Evolutionary conservation across 2,888 invertebrate species (phyloP).

Genomic region (Morpho deidamia): DNA sequence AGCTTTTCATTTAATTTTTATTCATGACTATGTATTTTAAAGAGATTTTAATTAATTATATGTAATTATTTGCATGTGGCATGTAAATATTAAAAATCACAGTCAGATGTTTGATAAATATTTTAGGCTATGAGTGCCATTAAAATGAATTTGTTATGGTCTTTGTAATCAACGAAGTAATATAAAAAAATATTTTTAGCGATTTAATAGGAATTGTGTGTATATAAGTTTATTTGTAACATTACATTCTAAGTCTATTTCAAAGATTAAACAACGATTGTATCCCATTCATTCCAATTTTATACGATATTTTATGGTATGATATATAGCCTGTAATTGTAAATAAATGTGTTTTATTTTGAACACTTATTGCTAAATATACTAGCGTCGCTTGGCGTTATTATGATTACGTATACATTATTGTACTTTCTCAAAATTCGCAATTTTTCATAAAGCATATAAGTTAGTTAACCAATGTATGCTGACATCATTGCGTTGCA

Average conservation of each 20-base stretch:
- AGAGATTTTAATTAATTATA: constrained; percentile 1
- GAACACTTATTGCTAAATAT: too few relatives aligned
- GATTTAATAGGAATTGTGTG: constrained; percentile 17
- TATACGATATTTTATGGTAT: constrained; percentile 24
- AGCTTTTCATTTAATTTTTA: constrained; percentile 3
- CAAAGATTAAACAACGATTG: constrained; percentile 41
- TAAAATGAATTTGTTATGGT: constrained; percentile 52
- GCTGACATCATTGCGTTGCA: too few relatives aligned
- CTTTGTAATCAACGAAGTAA: constrained; percentile 33
- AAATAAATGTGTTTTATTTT: constrained; percentile 19
- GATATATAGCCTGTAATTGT: constrained; percentile 27
- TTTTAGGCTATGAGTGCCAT: constrained; percentile 75
- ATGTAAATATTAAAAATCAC: constrained; percentile 19
- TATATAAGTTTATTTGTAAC: constrained; percentile 30
- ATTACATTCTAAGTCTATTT: constrained; percentile 23
- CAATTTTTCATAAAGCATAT: too few relatives aligned
- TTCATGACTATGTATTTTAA: neutral
- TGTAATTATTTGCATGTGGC: neutral
- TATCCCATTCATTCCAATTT: constrained; percentile 39
- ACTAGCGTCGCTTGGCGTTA: too few relatives aligned
- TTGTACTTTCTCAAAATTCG: too few relatives aligned
- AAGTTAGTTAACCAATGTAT: too few relatives aligned
- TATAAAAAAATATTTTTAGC: constrained; percentile 19
- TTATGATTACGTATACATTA: too few relatives aligned
- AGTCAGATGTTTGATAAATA: constrained; percentile 36